Evolutionary conservation across 2,797 vertebrate species (phyloP).

Genomic region (Rhynchotus rufescens): DNA sequence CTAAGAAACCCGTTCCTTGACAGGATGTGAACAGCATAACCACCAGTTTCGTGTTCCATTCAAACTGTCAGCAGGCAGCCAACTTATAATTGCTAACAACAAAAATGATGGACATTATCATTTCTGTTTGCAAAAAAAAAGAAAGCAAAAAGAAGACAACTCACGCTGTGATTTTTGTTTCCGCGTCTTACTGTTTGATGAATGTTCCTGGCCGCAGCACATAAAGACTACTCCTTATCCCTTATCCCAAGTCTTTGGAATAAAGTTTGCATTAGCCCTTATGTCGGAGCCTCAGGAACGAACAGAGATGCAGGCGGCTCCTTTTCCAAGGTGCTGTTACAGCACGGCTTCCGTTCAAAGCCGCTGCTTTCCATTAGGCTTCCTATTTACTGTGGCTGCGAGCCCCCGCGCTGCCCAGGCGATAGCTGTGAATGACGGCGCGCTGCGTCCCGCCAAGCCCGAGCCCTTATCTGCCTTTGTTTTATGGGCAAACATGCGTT

Average conservation of each 20-base stretch:
- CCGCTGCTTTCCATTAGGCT: background rate
- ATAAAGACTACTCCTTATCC: background rate
- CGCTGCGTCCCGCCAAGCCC: background rate
- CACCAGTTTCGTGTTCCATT: background rate
- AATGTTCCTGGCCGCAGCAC: background rate
- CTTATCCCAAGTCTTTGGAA: background rate
- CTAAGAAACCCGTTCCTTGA: background rate
- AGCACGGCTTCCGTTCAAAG: background rate
- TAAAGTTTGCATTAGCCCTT: background rate
- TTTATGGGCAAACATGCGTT: background rate
- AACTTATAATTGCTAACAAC: background rate
- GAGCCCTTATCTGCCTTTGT: background rate
- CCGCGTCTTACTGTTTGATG: background rate
- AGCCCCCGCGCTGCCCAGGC: background rate
- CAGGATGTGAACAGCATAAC: background rate
- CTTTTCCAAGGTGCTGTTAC: background rate
- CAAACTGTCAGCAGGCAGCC: background rate
- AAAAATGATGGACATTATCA: background rate
- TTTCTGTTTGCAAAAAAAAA: background rate
- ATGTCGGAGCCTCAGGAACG: background rate
- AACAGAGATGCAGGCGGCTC: background rate
- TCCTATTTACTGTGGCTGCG: background rate
- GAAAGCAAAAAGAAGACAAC: background rate
- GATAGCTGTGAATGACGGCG: background rate
- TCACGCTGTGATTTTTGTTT: background rate